Base-by-base conservation (phyloP, 2,888 invertebrate species). In the Ichneumoninae sp. region DNA sequence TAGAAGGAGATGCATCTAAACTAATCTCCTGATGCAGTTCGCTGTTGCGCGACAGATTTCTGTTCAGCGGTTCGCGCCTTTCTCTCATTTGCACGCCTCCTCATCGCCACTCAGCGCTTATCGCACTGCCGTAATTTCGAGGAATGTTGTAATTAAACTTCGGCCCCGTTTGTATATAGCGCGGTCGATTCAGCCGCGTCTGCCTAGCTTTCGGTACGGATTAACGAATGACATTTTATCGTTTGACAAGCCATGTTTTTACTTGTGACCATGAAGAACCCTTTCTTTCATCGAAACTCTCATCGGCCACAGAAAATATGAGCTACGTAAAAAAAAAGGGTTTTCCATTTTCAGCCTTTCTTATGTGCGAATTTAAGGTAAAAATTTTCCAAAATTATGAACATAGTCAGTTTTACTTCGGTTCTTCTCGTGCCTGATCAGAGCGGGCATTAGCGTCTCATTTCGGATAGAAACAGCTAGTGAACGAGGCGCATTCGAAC, bases 91-190 rank as follows among this genome's bases (percentile, higher is more conserved):
- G 10, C 70, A 10, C 70, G 47, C 66, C 26, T 75, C 57, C 66
- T 44, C 22, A 36, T 47, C 2, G 30, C 40, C 13, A 22, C 19
- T 69, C 44, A 13, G 50, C 68, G 16, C 10, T 50, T 47, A 60
- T 60, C n/a, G 10, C 13, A 36, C 26, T 68, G 44, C 22, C 33
- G 47, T 79, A 36, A 80, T 80, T 76, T 50, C 50, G 60, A 57
- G 66, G 68, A 8, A 50, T 70, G 57, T 73, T 65, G 76, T 80
- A 80, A 83, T 75, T 80, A 66, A 80, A 83, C 65, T 83, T 75
- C 44, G 69, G 36, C 70, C 70, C 22, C 10, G n/a, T 36, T 54
- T 50, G 3, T 22, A 33, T 57, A 30, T 13, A 26, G 36, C 26
- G 52, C 65, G 19, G 63, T 16, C 60, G 60, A 63, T 63, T 63